Percentiles rank a stretch among this genome's conserved stretches.
Evolutionary conservation across 1,140 invertebrate genomes (phyloP).

Genomic region (Leptinotarsa lineolata): DNA sequence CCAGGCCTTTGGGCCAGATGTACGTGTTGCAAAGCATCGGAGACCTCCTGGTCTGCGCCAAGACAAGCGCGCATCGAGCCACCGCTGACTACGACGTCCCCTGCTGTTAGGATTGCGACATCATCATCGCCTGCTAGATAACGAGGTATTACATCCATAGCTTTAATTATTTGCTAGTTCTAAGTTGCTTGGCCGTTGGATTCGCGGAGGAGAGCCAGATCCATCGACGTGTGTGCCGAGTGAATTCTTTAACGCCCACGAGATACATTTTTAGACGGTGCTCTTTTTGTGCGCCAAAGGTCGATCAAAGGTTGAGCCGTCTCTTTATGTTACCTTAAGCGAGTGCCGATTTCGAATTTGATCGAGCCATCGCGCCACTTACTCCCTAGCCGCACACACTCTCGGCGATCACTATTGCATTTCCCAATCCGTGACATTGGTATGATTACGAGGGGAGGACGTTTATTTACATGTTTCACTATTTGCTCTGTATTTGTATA

Average conservation of each 20-base stretch:
- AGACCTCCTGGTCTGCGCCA: constrained; percentile 26
- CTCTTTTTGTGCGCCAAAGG: constrained; percentile 18
- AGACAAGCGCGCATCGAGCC: constrained; percentile 25
- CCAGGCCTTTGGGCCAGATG: constrained; percentile 10
- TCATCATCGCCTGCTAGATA: constrained; percentile 7
- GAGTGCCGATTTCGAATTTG: not conserved
- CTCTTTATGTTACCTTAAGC: constrained; percentile 1
- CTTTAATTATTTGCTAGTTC: not conserved
- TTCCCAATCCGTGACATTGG: not conserved
- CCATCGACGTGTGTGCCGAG: not conserved
- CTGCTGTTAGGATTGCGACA: constrained; percentile 16
- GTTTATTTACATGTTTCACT: not conserved
- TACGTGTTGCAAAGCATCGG: constrained; percentile 4
- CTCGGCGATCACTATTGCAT: not conserved
- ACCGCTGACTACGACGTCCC: constrained; percentile 14
- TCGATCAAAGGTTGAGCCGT: constrained; percentile 27
- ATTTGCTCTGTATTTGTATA: too few species aligned
- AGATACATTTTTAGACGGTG: constrained; percentile 10
- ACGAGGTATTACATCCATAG: constrained; percentile 22
- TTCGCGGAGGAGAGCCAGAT: constrained; percentile 3
- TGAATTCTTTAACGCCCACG: constrained; percentile 20
- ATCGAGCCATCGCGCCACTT: not conserved
- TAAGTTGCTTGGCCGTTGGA: constrained; percentile 17
- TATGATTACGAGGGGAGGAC: not conserved
- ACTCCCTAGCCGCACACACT: not conserved